phyloP scores from a whole-genome alignment of 1,140 invertebrate species.

The Leptinotarsa undecemlineata region DNA sequence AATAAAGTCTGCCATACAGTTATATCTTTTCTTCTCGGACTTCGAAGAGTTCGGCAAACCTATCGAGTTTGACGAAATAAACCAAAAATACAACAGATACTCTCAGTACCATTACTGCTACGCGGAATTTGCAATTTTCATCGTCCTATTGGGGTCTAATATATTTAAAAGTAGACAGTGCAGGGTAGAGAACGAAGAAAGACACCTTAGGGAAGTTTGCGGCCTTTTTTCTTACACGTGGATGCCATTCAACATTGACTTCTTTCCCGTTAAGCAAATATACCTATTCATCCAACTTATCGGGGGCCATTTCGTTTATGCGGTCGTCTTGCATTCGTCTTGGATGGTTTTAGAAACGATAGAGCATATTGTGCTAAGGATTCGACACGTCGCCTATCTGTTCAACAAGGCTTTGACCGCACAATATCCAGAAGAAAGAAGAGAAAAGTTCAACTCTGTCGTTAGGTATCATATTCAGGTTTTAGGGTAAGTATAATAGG shows the following conservation, averaged over 20 bases:
- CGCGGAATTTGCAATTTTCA: neutral
- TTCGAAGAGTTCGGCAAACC: slow-evolving; percentile 26
- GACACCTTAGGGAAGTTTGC: slow-evolving; percentile 18
- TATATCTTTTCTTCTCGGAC: slow-evolving; percentile 21
- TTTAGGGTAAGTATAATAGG: neutral
- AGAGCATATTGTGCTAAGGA: slow-evolving; percentile 22
- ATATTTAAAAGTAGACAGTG: slow-evolving; percentile 5
- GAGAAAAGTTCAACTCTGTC: slow-evolving; percentile 14
- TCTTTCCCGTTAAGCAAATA: slow-evolving; percentile 26
- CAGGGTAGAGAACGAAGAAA: slow-evolving; percentile 13
- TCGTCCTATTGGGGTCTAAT: neutral
- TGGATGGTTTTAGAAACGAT: slow-evolving; percentile 24
- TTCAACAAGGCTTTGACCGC: slow-evolving; percentile 15
- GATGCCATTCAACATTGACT: slow-evolving; percentile 30
- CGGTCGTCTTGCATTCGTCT: slow-evolving; percentile 1
- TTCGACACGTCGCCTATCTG: slow-evolving; percentile 17
- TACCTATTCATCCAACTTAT: slow-evolving; percentile 21
- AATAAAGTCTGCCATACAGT: neutral
- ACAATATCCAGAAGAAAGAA: slow-evolving; percentile 14
- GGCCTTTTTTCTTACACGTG: slow-evolving; percentile 27
- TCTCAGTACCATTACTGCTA: slow-evolving; percentile 12
- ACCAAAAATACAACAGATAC: slow-evolving; percentile 13
- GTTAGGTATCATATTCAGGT: slow-evolving; percentile 24
- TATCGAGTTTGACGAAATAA: slow-evolving; percentile 14
- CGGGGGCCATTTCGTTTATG: slow-evolving; percentile 8